A percentile compares a stretch with the other conserved stretches of the same genome.
phyloP scores from a whole-genome alignment of 2,888 invertebrate genomes.

The Apocheima hispidaria region DNA sequence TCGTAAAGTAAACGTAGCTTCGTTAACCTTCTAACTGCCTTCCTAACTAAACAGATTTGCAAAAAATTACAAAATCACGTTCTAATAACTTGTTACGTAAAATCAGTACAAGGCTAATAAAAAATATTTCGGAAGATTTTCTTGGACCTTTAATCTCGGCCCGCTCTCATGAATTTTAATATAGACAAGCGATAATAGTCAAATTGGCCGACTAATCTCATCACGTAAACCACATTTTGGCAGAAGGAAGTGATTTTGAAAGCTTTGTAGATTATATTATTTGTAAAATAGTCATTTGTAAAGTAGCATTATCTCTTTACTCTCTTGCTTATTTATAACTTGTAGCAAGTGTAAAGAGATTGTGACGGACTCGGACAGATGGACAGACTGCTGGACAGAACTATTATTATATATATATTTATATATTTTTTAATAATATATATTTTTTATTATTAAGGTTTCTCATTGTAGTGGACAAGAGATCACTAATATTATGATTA shows the following conservation, averaged over 20 bases:
- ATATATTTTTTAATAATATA: no score
- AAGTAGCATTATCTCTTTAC: no score
- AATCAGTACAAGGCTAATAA: slow-evolving; percentile 1
- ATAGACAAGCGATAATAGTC: slow-evolving; percentile 12
- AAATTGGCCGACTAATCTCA: slow-evolving; percentile 18
- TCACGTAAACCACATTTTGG: slow-evolving; percentile 11
- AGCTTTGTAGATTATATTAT: background rate
- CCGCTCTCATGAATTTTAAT: slow-evolving; percentile 17
- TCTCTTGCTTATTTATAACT: no score
- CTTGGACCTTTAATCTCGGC: slow-evolving; percentile 13
- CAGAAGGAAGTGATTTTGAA: background rate
- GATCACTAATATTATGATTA: no score
- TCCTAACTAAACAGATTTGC: background rate
- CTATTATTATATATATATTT: no score
- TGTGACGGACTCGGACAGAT: no score
- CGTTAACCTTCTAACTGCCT: background rate
- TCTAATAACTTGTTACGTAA: slow-evolving; percentile 8
- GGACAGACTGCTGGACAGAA: no score
- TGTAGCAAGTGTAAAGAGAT: no score
- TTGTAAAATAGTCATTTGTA: no score
- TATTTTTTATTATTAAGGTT: no score
- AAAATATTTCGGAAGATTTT: slow-evolving; percentile 3
- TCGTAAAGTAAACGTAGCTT: background rate
- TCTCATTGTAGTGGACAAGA: no score
- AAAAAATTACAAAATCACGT: background rate